These are phyloP conservation scores for Alces alces DNA, from an alignment of 2,113 vertebrate species.

Conservation along the genomic window DNA sequence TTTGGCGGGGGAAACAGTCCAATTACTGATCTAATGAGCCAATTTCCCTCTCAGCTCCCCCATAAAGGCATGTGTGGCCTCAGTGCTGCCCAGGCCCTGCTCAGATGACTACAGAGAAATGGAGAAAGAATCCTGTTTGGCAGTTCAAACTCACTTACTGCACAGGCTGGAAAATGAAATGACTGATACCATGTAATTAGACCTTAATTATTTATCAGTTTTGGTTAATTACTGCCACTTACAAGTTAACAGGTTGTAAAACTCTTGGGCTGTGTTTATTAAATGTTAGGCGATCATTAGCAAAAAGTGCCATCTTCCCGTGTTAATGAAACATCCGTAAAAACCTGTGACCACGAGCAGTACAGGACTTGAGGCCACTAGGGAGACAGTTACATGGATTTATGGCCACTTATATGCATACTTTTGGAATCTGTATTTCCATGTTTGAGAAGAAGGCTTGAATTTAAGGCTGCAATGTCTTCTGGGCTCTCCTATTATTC, in stretches of 20 bases:
- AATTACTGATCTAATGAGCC: constrained; percentile 76
- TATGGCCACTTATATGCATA: neutral
- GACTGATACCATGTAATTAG: constrained; percentile 84
- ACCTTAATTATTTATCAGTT: constrained; percentile 88
- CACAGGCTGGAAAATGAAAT: constrained; percentile 79
- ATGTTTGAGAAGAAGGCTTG: neutral
- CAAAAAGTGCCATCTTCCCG: constrained; percentile 64
- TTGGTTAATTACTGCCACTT: constrained; percentile 86
- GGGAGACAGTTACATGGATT: constrained; percentile 51
- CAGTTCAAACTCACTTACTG: constrained; percentile 70
- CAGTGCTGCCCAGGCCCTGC: constrained; percentile 32
- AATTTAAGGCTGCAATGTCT: neutral
- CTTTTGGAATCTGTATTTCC: constrained; percentile 2
- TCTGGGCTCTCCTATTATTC: neutral
- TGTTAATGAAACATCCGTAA: constrained; percentile 74
- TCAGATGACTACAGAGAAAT: constrained; percentile 1
- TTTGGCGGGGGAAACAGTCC: constrained; percentile 59
- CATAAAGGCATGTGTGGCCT: constrained; percentile 63
- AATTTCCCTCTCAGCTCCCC: constrained; percentile 64
- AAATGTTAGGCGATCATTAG: constrained; percentile 81
- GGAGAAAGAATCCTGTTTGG: constrained; percentile 52
- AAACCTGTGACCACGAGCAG: constrained; percentile 59
- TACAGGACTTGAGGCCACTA: neutral
- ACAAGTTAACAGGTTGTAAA: constrained; percentile 85
- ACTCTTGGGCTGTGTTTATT: constrained; percentile 84